Evolutionary conservation across 2,888 invertebrate species (phyloP).

Genomic region (Gnatocerus cornutus): DNA sequence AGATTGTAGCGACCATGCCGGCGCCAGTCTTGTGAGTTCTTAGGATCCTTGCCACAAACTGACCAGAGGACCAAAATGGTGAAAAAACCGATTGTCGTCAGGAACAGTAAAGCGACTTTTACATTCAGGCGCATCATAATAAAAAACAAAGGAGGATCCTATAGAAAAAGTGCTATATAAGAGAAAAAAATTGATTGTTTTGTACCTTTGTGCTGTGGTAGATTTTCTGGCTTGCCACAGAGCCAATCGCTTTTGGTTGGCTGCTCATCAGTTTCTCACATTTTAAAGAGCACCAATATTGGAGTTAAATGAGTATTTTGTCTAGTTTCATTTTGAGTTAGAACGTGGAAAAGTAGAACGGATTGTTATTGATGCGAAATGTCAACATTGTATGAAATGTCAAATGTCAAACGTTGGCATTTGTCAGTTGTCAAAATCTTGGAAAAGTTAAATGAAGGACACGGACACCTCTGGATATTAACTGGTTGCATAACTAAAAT

Average conservation of each 20-base stretch:
- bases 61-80: conserved; percentile 84
- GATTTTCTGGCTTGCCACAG: conserved; percentile 64
- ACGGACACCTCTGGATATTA: no score
- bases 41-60: conserved; percentile 77
- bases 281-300: conserved; percentile 17
- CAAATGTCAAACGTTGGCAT: no score
- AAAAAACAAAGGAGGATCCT: conserved; percentile 71
- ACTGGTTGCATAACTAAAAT: no score
- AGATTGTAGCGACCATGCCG: conserved; percentile 53
- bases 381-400: neutral
- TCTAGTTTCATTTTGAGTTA: neutral
- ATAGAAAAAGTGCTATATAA: conserved; percentile 50
- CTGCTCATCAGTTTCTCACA: conserved; percentile 62
- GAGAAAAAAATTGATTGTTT: conserved; percentile 1
- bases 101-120: conserved; percentile 80
- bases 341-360: neutral
- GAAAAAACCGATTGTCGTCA: conserved; percentile 78
- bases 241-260: conserved; percentile 59
- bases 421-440: neutral
- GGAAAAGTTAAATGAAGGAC: neutral
- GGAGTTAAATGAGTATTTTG: conserved; percentile 6
- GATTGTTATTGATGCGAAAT: neutral
- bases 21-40: conserved; percentile 58
- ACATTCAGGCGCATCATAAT: conserved; percentile 87
- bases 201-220: conserved; percentile 65